Evolutionary conservation across 2,113 vertebrate genomes (phyloP), one percentile per base, ranked within the genome.

Genomic region (Oncorhynchus nerka): DNA sequence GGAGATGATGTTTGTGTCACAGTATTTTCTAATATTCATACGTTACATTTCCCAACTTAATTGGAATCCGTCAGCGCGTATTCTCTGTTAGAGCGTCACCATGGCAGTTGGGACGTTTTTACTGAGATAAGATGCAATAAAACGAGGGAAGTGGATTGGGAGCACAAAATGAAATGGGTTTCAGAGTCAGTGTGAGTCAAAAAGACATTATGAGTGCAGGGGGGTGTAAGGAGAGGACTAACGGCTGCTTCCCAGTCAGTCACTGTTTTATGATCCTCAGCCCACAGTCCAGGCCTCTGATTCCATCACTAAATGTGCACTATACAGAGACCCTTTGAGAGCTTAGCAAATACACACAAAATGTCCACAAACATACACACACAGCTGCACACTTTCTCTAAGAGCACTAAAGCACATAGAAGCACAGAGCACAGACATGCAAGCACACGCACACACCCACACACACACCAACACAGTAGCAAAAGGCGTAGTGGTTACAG

Each of bases 41-140:
- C 75, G 82, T 92, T 91, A 90, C 81, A 82, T 90, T 91, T 90
- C 88, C 86, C 73, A 86, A 90, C 83, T 88, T 91, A 91, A 92
- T 89, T 91, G 89, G 91, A 91, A 92, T 89, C 87, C 91, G 92
- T 93, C 93, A 92, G 81, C 76, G 75, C 68, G 71, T 85, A 89
- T 90, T 87, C 85, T 79, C 79, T 68, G 32, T 83, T 86, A 92
- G 84, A 87, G 88, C 90, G 86, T 91, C 90, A 89, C 74, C 71
- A 81, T 68, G 22, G 85, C 86, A 83, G 79, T 88, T 83, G 78
- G 84, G 85, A 86, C 75, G 81, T 84, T 85, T 84, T 82, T 87
- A 82, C 81, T 76, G 69, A 32, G 78, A 88, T 87, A 84, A 88
- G 87, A 90, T 88, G 88, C 88, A 91, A 90, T 68, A 68, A 68